phyloP scores from a whole-genome alignment of 2,797 vertebrate species.

The Aotus griseimembra region DNA sequence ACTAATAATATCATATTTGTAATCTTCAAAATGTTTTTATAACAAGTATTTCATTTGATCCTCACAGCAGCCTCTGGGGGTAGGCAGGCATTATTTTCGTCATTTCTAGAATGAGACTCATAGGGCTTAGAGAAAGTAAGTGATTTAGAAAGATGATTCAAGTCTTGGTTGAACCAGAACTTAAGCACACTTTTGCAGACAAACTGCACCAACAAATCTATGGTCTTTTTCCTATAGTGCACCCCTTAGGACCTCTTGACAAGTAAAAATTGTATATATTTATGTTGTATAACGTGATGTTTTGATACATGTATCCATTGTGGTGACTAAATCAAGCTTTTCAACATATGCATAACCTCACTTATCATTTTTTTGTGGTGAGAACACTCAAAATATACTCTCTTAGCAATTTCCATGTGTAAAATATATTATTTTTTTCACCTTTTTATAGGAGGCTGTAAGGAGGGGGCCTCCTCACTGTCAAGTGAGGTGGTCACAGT shows the following conservation, averaged over 20 bases:
- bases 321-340: background rate
- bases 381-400: background rate
- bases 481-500: background rate
- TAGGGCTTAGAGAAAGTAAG: background rate
- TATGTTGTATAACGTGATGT: background rate
- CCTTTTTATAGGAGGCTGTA: background rate
- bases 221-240: background rate
- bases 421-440: background rate
- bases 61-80: background rate
- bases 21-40: constrained; percentile 38
- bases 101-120: background rate
- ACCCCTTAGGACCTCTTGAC: background rate
- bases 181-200: background rate
- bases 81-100: background rate
- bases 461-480: background rate
- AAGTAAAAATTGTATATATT: background rate
- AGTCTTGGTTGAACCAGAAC: background rate
- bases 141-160: constrained; percentile 6
- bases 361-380: background rate
- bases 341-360: background rate
- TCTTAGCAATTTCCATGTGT: background rate
- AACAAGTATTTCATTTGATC: background rate
- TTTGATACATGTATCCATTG: background rate
- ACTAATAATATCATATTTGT: background rate
- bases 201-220: too few relatives aligned